phyloP scores from a whole-genome alignment of 2,113 vertebrate genomes.

The Tamias sibiricus region DNA sequence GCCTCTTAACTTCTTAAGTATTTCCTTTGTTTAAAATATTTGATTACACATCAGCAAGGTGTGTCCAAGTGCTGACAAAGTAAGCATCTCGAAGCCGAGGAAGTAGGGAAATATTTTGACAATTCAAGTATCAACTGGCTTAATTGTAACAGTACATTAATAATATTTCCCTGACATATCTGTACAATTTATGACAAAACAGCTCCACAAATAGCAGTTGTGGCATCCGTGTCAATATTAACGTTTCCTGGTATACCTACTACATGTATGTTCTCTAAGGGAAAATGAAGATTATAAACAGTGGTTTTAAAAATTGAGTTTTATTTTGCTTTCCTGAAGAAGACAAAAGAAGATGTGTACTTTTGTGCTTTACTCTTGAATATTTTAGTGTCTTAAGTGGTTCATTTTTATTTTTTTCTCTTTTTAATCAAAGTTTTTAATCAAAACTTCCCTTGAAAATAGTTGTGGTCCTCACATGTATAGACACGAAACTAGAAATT shows the following conservation, averaged over 20 bases:
- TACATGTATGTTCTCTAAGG: background rate
- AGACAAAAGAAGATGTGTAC: background rate
- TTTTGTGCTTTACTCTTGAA: background rate
- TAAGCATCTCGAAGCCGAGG: background rate
- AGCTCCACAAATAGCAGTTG: background rate
- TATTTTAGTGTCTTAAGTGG: background rate
- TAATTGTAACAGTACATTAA: slow-evolving; percentile 36
- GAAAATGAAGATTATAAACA: background rate
- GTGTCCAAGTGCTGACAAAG: background rate
- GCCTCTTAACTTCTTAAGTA: background rate
- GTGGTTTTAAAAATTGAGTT: background rate
- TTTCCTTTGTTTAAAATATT: background rate
- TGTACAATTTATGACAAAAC: background rate
- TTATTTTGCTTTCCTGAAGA: slow-evolving; percentile 2
- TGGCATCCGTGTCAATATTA: background rate
- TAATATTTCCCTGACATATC: background rate
- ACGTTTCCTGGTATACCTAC: background rate
- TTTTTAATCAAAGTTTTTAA: background rate
- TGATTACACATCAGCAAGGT: background rate
- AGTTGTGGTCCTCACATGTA: background rate
- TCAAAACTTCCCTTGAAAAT: background rate
- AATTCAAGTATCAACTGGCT: slow-evolving; percentile 37
- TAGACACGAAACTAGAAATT: slow-evolving; percentile 18
- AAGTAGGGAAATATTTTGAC: background rate
- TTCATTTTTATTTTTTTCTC: background rate